Evolutionary conservation across 64 coral and sea anemone genomes (phyloP).

Genomic region (Dendrophyllia cribrosa): DNA sequence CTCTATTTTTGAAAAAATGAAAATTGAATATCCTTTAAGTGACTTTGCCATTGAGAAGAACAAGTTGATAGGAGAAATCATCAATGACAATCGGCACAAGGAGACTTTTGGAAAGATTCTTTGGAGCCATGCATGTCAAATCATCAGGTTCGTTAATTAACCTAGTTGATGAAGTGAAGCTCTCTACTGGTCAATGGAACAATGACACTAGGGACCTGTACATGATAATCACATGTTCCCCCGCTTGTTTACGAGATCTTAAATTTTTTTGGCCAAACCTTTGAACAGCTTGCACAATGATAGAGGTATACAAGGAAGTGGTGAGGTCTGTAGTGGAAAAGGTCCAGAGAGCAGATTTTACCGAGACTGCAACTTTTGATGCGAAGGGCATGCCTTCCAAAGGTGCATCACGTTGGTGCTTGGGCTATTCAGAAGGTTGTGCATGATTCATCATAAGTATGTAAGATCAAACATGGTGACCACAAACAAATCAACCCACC

Average conservation of each 20-base stretch:
- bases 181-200: neutral
- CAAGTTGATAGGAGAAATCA: neutral
- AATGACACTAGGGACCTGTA: neutral
- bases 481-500: neutral
- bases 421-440: slow-evolving; percentile 66
- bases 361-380: neutral
- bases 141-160: neutral
- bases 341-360: neutral
- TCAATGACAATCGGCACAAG: neutral
- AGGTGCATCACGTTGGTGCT: slow-evolving; percentile 49
- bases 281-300: neutral
- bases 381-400: slow-evolving; percentile 34
- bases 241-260: neutral
- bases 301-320: neutral
- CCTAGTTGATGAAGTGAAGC: neutral
- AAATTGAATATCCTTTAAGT: neutral
- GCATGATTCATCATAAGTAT: neutral
- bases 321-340: neutral
- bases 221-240: neutral
- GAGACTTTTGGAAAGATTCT: slow-evolving; percentile 13
- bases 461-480: neutral
- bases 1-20: neutral
- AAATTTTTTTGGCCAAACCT: neutral
- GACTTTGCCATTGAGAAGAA: slow-evolving; percentile 34
- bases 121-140: slow-evolving; percentile 15